Conservation (phyloP, 2,113 vertebrate genomes). For the Spilogale gracilis region DNA sequence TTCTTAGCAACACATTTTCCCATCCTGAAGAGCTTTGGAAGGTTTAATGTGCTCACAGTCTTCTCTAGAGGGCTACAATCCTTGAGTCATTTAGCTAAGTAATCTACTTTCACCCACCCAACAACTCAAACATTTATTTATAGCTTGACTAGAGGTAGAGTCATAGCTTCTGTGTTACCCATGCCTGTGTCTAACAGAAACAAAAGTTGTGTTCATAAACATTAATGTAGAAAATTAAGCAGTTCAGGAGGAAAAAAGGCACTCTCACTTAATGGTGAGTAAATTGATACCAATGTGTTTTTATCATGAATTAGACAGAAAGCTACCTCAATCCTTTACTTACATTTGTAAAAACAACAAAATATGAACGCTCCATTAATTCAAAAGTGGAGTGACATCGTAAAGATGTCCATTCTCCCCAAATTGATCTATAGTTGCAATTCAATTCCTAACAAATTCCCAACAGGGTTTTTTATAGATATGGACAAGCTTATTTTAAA, state of each 20-base stretch:
- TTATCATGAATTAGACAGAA: not conserved
- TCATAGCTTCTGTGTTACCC: not conserved
- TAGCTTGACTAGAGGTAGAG: not conserved
- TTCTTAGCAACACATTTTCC: not conserved
- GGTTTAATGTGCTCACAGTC: not conserved
- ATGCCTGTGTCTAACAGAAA: not conserved
- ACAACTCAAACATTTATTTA: constrained; percentile 31
- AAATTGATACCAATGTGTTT: not conserved
- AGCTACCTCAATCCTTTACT: not conserved
- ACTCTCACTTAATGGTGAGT: not conserved
- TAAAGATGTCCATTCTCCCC: not conserved
- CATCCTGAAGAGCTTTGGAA: not conserved
- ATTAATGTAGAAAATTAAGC: not conserved
- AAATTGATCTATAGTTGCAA: not conserved
- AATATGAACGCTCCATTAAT: not conserved
- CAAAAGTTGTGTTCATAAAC: not conserved
- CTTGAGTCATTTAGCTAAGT: constrained; percentile 23
- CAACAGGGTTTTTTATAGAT: not conserved
- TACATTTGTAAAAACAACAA: not conserved
- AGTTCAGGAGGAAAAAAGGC: not conserved
- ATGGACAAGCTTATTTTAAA: not conserved
- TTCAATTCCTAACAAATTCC: not conserved
- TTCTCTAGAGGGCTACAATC: not conserved
- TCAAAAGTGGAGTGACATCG: not conserved
- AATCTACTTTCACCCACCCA: not conserved